Evolutionary conservation across 2,888 invertebrate genomes (phyloP).

Genomic region (Coenonympha glycerion): DNA sequence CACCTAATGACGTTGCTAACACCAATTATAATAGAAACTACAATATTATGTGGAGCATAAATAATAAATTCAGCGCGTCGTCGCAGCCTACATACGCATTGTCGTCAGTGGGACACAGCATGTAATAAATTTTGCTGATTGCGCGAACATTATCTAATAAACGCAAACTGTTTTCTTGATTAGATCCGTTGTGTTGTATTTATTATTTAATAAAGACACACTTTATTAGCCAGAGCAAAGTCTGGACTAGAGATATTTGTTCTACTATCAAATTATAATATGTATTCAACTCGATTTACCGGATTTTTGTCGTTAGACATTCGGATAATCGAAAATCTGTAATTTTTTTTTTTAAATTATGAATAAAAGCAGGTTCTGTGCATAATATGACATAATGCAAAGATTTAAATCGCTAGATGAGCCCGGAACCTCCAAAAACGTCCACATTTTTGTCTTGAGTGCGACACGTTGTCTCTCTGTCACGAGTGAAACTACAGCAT

Average conservation of each 20-base stretch:
- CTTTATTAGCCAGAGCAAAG: neutral
- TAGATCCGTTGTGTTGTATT: constrained; percentile 18
- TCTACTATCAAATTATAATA: neutral
- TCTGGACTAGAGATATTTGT: neutral
- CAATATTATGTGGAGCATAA: neutral
- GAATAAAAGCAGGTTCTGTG: too few species aligned
- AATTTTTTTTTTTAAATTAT: too few species aligned
- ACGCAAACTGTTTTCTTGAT: constrained; percentile 19
- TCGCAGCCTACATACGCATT: constrained; percentile 31
- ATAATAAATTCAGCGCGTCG: constrained; percentile 37
- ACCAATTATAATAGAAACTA: constrained; percentile 3
- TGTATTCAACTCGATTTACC: too few species aligned
- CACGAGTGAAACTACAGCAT: too few species aligned
- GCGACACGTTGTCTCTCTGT: too few species aligned
- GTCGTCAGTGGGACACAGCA: constrained; percentile 18
- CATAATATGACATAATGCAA: neutral
- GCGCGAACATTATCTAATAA: constrained; percentile 34
- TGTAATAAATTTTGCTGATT: constrained; percentile 48
- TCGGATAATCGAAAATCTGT: too few species aligned
- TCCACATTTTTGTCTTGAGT: too few species aligned
- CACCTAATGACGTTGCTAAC: too few species aligned
- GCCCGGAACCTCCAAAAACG: too few species aligned
- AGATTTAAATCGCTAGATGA: too few species aligned
- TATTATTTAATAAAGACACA: constrained; percentile 3
- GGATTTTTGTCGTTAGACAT: too few species aligned